Percentiles rank a stretch among this genome's conserved stretches.
Conservation (phyloP, 1,140 invertebrate genomes). For the Phthorimaea operculella region DNA sequence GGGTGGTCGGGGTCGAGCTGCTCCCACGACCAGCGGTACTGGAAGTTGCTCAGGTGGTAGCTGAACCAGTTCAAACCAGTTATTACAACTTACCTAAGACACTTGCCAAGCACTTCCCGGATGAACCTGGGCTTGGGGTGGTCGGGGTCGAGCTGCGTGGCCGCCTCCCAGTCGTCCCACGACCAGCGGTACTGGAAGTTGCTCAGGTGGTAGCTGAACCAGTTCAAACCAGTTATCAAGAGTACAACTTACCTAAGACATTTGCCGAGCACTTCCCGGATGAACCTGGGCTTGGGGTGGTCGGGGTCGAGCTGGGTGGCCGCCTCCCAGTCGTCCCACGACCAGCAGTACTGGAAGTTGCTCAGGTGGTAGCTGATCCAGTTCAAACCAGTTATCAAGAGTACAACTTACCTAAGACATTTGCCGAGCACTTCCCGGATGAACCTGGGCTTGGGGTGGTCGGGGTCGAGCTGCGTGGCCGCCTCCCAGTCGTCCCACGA, state of each 20-base stretch:
- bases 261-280: constrained; percentile 91
- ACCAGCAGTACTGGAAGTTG: constrained; percentile 92
- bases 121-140: constrained; percentile 97
- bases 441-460: constrained; percentile 96
- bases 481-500: constrained; percentile 97
- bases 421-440: constrained; percentile 93
- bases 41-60: constrained; percentile 99
- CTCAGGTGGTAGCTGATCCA: constrained; percentile 14
- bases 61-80: constrained; percentile 98
- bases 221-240: constrained; percentile 80
- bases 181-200: constrained; percentile 99
- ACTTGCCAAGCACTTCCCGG: constrained; percentile 90
- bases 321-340: constrained; percentile 95
- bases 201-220: constrained; percentile 99
- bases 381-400: constrained; percentile 44
- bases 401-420: constrained; percentile 75
- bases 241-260: constrained; percentile 49
- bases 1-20: constrained; percentile 91
- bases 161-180: constrained; percentile 95
- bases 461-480: constrained; percentile 84
- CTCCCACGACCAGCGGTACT: constrained; percentile 99
- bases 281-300: constrained; percentile 96
- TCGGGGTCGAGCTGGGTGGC: constrained; percentile 87
- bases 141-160: constrained; percentile 85
- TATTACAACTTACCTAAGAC: constrained; percentile 75